Conservation (phyloP, 2,888 invertebrate species). For the Chrysodeixis includens region DNA sequence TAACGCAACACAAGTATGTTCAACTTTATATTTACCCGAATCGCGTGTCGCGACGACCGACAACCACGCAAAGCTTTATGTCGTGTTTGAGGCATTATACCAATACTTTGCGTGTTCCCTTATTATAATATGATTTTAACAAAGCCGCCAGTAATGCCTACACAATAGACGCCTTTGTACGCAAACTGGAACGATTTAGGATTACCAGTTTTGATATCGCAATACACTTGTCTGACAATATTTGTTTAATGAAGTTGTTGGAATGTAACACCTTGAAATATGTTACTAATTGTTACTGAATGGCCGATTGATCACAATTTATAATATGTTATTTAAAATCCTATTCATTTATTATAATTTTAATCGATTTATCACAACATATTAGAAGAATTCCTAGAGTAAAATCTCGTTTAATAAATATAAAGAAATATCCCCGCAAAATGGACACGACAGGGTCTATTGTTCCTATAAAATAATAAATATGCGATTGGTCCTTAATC, state of each 20-base stretch:
- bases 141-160: slow-evolving; percentile 79
- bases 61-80: slow-evolving; percentile 67
- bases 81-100: slow-evolving; percentile 76
- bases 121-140: slow-evolving; percentile 84
- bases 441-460: no score
- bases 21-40: slow-evolving; percentile 63
- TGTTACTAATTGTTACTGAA: no score
- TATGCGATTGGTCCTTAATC: not conserved
- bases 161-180: slow-evolving; percentile 80
- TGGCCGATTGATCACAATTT: no score
- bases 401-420: no score
- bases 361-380: no score
- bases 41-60: slow-evolving; percentile 73
- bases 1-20: slow-evolving; percentile 49
- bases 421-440: no score
- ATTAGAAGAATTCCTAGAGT: no score
- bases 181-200: slow-evolving; percentile 79
- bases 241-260: slow-evolving; percentile 23
- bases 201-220: slow-evolving; percentile 64
- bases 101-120: slow-evolving; percentile 83
- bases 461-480: no score
- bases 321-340: no score
- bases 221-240: slow-evolving; percentile 56
- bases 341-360: no score
- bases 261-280: not conserved